A percentile compares a stretch with the other conserved stretches of the same genome.
These are phyloP conservation scores for Xylota segnis DNA, from an alignment of 2,888 invertebrate genomes.

Conservation along the genomic window DNA sequence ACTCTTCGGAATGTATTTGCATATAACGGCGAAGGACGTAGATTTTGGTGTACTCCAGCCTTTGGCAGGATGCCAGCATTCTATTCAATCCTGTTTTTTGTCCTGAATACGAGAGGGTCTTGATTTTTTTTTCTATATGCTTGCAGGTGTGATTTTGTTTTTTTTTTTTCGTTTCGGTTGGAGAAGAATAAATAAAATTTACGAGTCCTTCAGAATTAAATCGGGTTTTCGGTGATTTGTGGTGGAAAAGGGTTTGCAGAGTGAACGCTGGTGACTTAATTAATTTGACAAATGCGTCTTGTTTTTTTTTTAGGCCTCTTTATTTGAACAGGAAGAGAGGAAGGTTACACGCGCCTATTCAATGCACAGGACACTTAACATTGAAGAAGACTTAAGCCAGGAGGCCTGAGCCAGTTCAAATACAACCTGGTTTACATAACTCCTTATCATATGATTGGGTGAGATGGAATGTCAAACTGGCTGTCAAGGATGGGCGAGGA, in stretches of 20 bases:
- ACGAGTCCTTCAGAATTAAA: conserved; percentile 3
- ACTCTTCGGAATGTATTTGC: conserved; percentile 68
- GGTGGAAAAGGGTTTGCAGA: conserved; percentile 16
- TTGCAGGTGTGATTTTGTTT: conserved; percentile 51
- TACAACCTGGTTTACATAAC: too few relatives aligned
- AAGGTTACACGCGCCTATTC: too few relatives aligned
- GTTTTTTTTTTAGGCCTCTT: not conserved
- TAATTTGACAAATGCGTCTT: conserved; percentile 6
- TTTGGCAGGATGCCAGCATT: conserved; percentile 28
- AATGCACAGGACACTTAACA: too few relatives aligned
- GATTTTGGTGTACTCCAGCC: conserved; percentile 23
- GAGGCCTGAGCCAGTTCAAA: too few relatives aligned
- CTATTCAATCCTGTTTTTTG: not conserved
- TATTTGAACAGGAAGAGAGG: too few relatives aligned
- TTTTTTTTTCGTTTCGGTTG: not conserved
- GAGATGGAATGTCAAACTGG: too few relatives aligned
- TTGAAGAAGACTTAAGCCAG: too few relatives aligned
- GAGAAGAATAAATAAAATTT: not conserved
- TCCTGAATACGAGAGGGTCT: not conserved
- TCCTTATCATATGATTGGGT: too few relatives aligned
- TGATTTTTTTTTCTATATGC: conserved; percentile 20
- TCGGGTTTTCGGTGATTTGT: conserved; percentile 51
- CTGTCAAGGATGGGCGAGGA: too few relatives aligned
- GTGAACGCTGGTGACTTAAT: conserved; percentile 34
- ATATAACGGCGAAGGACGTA: conserved; percentile 41